Conservation (phyloP, 2,888 invertebrate genomes). For the Caenorhabditis zanzibari region DNA sequence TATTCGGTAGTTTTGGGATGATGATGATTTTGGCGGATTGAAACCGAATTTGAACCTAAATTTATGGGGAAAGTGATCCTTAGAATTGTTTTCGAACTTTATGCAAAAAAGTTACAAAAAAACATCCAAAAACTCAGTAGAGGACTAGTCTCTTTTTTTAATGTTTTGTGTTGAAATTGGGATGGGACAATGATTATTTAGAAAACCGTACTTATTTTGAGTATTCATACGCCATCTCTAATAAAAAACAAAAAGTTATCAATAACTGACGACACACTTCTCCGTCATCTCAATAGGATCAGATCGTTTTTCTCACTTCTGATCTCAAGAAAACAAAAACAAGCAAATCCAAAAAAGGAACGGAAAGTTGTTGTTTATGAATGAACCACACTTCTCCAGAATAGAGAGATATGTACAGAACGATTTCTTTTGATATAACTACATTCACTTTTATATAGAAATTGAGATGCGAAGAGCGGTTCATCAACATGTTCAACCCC, state of each 20-base stretch:
- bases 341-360: not conserved
- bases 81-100: too few relatives aligned
- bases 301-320: not conserved
- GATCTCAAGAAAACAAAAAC: not conserved
- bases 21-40: not conserved
- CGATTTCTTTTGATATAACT: conserved; percentile 3
- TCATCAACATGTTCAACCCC: conserved; percentile 14
- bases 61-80: too few relatives aligned
- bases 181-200: too few relatives aligned
- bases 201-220: not conserved
- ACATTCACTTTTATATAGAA: conserved; percentile 22
- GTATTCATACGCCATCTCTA: not conserved
- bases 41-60: not conserved
- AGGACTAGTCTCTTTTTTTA: too few relatives aligned
- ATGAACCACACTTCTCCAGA: not conserved
- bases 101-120: too few relatives aligned
- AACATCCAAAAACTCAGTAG: too few relatives aligned
- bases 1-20: not conserved
- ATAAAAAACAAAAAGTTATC: not conserved
- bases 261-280: not conserved
- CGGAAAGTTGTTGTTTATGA: conserved; percentile 5
- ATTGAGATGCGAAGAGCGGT: not conserved
- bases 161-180: too few relatives aligned
- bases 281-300: not conserved
- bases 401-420: not conserved